Evolutionary conservation across 2,113 vertebrate species (phyloP).

Genomic region (Pedionomus torquatus): DNA sequence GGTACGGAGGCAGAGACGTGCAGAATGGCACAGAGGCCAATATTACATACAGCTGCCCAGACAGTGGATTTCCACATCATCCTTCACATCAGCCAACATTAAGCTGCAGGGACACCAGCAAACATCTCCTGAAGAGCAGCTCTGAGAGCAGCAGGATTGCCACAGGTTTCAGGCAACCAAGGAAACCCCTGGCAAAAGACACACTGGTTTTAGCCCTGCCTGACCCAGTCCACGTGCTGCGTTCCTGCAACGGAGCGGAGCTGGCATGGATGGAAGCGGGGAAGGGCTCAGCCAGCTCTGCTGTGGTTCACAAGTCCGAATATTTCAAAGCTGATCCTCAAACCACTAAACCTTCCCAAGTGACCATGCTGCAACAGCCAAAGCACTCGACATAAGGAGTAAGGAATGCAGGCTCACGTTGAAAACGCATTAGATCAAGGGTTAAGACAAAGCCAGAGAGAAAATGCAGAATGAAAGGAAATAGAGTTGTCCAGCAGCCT

Average conservation of each 20-base stretch:
- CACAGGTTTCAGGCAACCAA: not conserved
- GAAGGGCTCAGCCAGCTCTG: not conserved
- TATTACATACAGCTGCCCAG: rapidly evolving
- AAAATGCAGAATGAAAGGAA: not conserved
- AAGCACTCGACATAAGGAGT: not conserved
- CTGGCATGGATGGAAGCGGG: not conserved
- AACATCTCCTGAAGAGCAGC: rapidly evolving
- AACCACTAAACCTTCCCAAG: not conserved
- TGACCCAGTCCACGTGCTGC: not conserved
- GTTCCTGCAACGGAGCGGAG: not conserved
- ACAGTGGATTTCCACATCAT: not conserved
- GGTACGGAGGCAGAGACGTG: not conserved
- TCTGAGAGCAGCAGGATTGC: not conserved
- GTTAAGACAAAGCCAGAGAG: not conserved
- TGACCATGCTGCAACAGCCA: not conserved
- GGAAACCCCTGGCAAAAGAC: not conserved
- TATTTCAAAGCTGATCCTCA: not conserved
- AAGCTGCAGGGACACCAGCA: not conserved
- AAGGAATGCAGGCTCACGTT: not conserved
- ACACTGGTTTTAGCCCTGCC: not conserved
- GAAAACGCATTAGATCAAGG: not conserved
- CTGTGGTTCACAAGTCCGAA: not conserved
- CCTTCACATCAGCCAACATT: not conserved
- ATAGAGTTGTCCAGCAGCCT: not conserved
- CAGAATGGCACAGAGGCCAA: not conserved